These are phyloP conservation scores for Pelodiscus sinensis DNA, from an alignment of 2,113 vertebrate species.

Conservation along the genomic window DNA sequence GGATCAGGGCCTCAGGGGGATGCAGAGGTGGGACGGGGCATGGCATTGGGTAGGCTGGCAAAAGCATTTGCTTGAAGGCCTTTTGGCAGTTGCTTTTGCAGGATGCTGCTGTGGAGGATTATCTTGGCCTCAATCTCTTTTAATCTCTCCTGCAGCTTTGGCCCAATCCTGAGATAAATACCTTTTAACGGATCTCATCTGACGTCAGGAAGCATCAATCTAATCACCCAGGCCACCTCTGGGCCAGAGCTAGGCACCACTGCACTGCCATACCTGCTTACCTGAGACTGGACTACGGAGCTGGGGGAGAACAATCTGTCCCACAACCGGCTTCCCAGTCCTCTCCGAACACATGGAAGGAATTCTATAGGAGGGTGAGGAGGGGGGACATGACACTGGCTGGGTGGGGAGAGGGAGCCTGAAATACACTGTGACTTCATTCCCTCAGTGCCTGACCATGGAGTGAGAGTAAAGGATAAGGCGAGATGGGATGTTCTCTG, in stretches of 20 bases:
- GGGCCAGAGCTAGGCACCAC: conserved; percentile 44
- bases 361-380: rapidly evolving
- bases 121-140: conserved; percentile 79
- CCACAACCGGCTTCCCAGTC: rapidly evolving
- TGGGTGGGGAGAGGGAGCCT: rapidly evolving
- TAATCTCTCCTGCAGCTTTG: conserved; percentile 75
- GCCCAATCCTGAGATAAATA: conserved; percentile 77
- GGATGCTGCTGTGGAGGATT: conserved; percentile 71
- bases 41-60: conserved; percentile 29
- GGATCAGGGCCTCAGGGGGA: background rate
- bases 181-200: conserved; percentile 76
- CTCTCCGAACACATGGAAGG: rapidly evolving
- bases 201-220: conserved; percentile 78
- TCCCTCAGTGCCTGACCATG: background rate
- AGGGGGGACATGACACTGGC: background rate
- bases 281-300: rapidly evolving
- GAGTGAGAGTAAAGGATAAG: background rate
- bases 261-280: background rate
- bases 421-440: rapidly evolving
- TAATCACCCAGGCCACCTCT: conserved; percentile 72
- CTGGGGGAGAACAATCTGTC: background rate
- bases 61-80: conserved; percentile 51
- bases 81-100: conserved; percentile 73
- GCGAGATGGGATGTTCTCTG: background rate
- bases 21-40: conserved; percentile 4